Percentiles rank a stretch among this genome's conserved stretches.
Conservation (phyloP, 2,113 vertebrate genomes). For the Hassar affinis region DNA sequence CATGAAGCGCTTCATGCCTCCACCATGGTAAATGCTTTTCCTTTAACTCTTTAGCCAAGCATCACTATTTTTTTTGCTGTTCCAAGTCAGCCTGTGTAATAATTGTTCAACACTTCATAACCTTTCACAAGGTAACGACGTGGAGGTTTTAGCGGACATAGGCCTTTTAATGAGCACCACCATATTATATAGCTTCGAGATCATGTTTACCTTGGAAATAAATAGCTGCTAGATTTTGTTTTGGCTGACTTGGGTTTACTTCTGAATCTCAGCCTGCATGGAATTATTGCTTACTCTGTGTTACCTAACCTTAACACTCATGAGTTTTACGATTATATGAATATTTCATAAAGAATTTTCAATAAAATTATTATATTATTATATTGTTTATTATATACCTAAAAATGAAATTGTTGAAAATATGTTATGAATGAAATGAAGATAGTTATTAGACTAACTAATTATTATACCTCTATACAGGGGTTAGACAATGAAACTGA, state of each 20-base stretch:
- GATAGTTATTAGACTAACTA: too few relatives aligned
- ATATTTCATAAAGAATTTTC: not conserved
- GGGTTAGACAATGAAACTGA: too few relatives aligned
- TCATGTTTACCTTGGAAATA: conserved; percentile 9
- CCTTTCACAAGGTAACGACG: conserved; percentile 18
- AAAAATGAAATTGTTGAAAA: not conserved
- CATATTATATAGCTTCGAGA: conserved; percentile 3
- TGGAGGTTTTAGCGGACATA: conserved; percentile 5
- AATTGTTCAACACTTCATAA: conserved; percentile 37
- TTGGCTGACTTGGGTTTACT: conserved; percentile 14
- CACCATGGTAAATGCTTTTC: conserved; percentile 32
- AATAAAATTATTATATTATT: too few relatives aligned
- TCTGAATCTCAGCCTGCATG: conserved; percentile 5
- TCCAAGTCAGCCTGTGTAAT: conserved; percentile 14
- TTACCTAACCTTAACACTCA: not conserved
- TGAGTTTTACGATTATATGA: not conserved
- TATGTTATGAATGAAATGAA: too few relatives aligned
- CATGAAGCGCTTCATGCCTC: conserved; percentile 20
- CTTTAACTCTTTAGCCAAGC: conserved; percentile 22
- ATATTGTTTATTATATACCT: not conserved
- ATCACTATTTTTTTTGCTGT: conserved; percentile 30
- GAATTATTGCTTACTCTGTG: not conserved
- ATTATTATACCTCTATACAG: not conserved
- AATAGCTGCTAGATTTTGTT: conserved; percentile 7
- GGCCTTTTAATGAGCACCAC: conserved; percentile 19